These are phyloP conservation scores for Quadroppia sp. DNA, from an alignment of 2,888 invertebrate genomes.

Conservation along the genomic window DNA sequence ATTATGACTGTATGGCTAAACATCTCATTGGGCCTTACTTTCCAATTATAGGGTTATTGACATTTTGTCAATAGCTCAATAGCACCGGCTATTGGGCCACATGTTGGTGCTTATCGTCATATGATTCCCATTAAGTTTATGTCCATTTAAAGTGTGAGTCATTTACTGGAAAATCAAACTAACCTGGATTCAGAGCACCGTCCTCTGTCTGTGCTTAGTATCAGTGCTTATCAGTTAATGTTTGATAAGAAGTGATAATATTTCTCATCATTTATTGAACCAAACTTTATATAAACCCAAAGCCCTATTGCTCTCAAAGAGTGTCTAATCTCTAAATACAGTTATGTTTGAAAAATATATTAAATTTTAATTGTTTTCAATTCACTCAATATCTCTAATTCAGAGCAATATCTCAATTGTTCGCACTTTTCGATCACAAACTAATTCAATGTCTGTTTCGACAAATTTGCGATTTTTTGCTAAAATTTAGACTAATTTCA, in stretches of 20 bases:
- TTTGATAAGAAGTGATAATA: neutral
- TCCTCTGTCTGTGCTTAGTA: neutral
- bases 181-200: neutral
- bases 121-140: constrained; percentile 19
- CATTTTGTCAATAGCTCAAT: neutral
- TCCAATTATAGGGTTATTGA: constrained; percentile 28
- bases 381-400: neutral
- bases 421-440: neutral
- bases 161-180: neutral
- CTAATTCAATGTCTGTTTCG: too few relatives aligned
- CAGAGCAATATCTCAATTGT: neutral
- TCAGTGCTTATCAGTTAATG: neutral
- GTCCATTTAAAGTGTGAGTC: neutral
- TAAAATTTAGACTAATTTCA: neutral
- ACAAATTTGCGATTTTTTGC: neutral
- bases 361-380: too few relatives aligned
- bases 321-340: neutral
- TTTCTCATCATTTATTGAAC: neutral
- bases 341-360: neutral
- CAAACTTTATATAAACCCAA: neutral
- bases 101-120: constrained; percentile 8
- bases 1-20: neutral
- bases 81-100: constrained; percentile 5
- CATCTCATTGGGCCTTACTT: too few relatives aligned
- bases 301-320: neutral